Evolutionary conservation across 2,888 invertebrate genomes (phyloP), one percentile per base, ranked within the genome.

Genomic region (Smittia sp.): DNA sequence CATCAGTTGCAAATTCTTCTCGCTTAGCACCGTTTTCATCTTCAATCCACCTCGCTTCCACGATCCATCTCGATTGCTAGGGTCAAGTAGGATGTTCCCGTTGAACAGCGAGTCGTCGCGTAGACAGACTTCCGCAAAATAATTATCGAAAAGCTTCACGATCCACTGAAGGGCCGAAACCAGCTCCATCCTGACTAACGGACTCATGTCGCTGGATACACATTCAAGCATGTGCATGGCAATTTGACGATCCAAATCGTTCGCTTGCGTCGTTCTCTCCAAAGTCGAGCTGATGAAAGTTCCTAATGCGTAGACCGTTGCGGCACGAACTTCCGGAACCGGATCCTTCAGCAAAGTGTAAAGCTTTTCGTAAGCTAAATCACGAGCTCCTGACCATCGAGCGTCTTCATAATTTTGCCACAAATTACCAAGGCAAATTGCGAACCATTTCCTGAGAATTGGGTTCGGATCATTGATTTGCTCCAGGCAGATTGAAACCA

Each of bases 321-420:
- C 93, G 11, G 97, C 96, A 74, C 98, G 86, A 0, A 93, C 96
- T 86, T 98, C 97, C 0, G 98, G 94, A 62, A 90, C 88, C 1
- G 88, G 85, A 83, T 97, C 96, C 75, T 85, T 85, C 70, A 98
- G 84, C 76, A 96, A 84, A 66, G 85, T 87, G 79, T 90, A 93
- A 11, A 98, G 86, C 82, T 98, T 97, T 81, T 98, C 98, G 82
- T 97, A 96, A n/a, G 98, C 97, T 77, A 91, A 89, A 81, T 97
- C 96, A 11, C 98, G 85, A 22, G 95, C 97, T 18, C 96, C 98
- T 74, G 94, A 94, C 98, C 98, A 98, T 76, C 94, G 87, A 4
- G 93, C 93, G 78, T 89, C 89, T 78, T 94, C 93, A 80, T 90
- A 93, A 79, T 92, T 90, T 78, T 92, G 90, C 97, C 97, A 97